Evolutionary conservation across 1,140 invertebrate species (phyloP), one percentile per base, ranked within the genome.

Genomic region (Habropoda laboriosa): DNA sequence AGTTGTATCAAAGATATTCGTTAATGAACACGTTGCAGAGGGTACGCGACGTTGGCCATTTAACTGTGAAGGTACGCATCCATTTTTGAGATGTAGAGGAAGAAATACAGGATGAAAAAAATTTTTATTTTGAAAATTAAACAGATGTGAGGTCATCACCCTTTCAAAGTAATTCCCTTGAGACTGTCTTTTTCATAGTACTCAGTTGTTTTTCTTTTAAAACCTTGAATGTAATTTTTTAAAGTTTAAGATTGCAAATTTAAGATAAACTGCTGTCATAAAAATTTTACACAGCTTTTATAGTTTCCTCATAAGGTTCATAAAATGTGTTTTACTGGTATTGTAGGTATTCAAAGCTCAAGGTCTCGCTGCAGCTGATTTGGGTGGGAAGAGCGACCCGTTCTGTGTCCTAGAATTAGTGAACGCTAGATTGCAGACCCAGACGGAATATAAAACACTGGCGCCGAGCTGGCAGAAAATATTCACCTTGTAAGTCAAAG

Each of bases 391-490:
- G 89, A 97, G 97, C 83, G 99, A 99, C 94, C 99, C 99, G 0
- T 99, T 99, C 92, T 99, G 98, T 93, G 98, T 99, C 0, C 89
- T 99, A 2, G 98, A 99, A 92, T 92, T 99, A 63, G 97, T 98
- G 4, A 99, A 99, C 93, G 95, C 98, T 1, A 94, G 98, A 63
- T 93, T 99, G 51, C 98, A 99, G 93, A 99, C 99, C 0, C 98
- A 99, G 91, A 99, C 99, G 1, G 98, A 99, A 91, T 99, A 99
- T 91, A 99, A 99, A 92, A 99, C 99, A 0, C 93, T 99, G 4
- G 95, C 96, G 63, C 99, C 99, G 0, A 97, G 96, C 79, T 99
- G 99, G 99, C 98, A 99, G 92, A 99, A 99, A 93, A 97, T 99
- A 83, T 99, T 99, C 91, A 98, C 97, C 49, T 99, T 99, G 97